phyloP scores from a whole-genome alignment of 2,797 vertebrate genomes.

The Orestias chungarensis region DNA sequence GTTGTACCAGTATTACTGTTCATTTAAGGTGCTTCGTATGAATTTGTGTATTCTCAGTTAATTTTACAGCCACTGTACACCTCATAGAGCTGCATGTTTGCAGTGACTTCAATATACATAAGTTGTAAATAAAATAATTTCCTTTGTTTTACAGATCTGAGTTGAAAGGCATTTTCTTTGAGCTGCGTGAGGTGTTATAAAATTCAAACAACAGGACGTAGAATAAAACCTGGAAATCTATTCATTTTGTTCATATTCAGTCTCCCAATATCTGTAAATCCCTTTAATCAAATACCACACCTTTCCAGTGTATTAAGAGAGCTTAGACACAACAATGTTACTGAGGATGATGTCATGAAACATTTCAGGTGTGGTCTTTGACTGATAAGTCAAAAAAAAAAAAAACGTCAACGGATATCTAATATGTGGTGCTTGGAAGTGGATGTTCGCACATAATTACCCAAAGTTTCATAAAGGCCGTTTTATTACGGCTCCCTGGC shows the following conservation, averaged over 20 bases:
- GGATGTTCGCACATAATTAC: not conserved
- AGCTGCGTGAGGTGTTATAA: not conserved
- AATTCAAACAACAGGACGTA: not conserved
- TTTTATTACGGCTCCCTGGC: not conserved
- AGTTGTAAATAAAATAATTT: conserved; percentile 36
- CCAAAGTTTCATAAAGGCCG: not conserved
- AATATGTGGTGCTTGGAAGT: not conserved
- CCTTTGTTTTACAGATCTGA: not conserved
- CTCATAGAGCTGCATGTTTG: conserved; percentile 30
- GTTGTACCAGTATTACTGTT: conserved; percentile 56
- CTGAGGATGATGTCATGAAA: not conserved
- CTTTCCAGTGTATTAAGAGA: not conserved
- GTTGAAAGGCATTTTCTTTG: conserved; percentile 2
- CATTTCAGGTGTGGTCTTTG: conserved; percentile 25
- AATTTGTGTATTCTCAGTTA: conserved; percentile 19
- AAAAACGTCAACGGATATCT: not conserved
- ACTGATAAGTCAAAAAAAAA: not conserved
- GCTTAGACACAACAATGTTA: conserved; percentile 21
- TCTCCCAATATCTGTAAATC: not conserved
- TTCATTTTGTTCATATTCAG: not conserved
- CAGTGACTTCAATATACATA: not conserved
- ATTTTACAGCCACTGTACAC: conserved; percentile 19
- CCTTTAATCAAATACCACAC: not conserved
- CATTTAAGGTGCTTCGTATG: conserved; percentile 22
- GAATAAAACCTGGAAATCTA: not conserved